phyloP scores from a whole-genome alignment of 2,113 vertebrate species.

The Peromyscus californicus region DNA sequence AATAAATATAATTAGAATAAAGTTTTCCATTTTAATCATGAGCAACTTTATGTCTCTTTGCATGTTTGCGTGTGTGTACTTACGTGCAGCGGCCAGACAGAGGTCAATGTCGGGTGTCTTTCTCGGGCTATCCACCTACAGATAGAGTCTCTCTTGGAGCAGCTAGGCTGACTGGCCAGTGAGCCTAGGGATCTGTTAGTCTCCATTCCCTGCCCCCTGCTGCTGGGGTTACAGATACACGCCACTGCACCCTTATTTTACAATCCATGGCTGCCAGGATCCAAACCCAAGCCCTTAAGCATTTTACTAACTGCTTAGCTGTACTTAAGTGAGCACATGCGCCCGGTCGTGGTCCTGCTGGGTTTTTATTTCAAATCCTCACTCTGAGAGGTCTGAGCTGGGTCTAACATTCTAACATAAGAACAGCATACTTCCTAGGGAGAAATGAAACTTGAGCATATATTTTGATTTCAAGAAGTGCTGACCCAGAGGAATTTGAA shows the following conservation, averaged over 20 bases:
- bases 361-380: not conserved
- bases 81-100: not conserved
- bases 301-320: not conserved
- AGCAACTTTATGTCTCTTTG: not conserved
- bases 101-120: not conserved
- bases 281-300: not conserved
- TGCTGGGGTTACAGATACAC: not conserved
- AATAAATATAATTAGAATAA: not conserved
- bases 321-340: not conserved
- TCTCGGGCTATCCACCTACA: not conserved
- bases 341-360: not conserved
- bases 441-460: not conserved
- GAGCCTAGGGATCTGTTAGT: not conserved
- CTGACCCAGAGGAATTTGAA: not conserved
- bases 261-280: not conserved
- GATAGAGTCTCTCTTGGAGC: not conserved
- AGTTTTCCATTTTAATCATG: not conserved
- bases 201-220: not conserved
- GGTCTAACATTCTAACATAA: not conserved
- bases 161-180: not conserved
- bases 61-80: not conserved
- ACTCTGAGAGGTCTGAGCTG: not conserved
- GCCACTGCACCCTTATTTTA: not conserved
- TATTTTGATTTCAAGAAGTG: not conserved
- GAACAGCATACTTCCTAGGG: not conserved